Base-by-base conservation (phyloP, 2,797 vertebrate species). In the Paramormyrops hopkinsi region DNA sequence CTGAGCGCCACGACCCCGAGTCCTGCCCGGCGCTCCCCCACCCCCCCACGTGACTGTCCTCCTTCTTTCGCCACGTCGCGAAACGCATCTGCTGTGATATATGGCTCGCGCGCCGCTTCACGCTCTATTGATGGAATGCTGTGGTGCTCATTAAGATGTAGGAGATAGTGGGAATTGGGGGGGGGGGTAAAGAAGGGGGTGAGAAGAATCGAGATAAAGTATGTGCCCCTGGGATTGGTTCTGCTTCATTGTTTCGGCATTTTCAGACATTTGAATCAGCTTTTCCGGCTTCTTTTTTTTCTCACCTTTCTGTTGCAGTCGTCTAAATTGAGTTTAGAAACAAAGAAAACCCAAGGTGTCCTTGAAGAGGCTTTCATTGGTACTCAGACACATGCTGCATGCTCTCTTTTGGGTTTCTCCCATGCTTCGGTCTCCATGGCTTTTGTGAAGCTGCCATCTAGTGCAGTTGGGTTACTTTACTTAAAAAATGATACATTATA, bases 71-170 rank as follows among this genome's bases (percentile, higher is more conserved):
- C 90, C 90, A 92, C 90, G 90, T 44, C 53, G 11, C 25, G 4
- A 44, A 91, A 92, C 92, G 91, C 94, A 90, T 92, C 91, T 93
- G 90, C 92, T 92, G 93, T 94, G 93, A 96, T 95, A 94, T 93
- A 94, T 95, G 93, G 91, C 92, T 86, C 89, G 29, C 29, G 4
- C 1, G 65, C 12, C 12, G 65, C 65, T 92, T 93, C 92, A 90
- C 94, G 92, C 86, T 94, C 92, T 92, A 92, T 93, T 91, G 92
- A 95, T 94, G 93, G 93, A 95, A 94, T 93, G 94, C 93, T 86
- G 92, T 90, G 94, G 92, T 93, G 92, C 95, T 97, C 95, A 96
- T 96, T 96, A 96, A 96, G 96, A 96, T 96, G 92, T 91, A 91
- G 92, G 91, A 94, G 96, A 97, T 96, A 96, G 94, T 93, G 93